These are phyloP conservation scores for Muntiacus muntjak DNA, from an alignment of 2,113 vertebrate species.

Conservation along the genomic window DNA sequence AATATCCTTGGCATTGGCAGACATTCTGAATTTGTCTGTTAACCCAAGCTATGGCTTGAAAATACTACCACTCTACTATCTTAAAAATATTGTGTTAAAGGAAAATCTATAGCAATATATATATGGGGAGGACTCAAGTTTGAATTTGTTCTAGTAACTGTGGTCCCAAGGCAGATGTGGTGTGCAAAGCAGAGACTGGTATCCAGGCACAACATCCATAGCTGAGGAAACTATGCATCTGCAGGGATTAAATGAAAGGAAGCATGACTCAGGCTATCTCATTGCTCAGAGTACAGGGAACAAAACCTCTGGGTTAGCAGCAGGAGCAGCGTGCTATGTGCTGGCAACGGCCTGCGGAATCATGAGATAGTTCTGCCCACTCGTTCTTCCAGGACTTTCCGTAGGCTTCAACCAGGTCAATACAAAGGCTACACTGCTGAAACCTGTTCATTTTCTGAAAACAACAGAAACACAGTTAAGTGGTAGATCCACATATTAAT, in stretches of 20 bases:
- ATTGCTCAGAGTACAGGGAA: neutral
- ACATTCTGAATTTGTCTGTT: constrained; percentile 57
- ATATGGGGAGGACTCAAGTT: constrained; percentile 58
- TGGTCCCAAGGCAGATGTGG: constrained; percentile 60
- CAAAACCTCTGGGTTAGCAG: constrained; percentile 32
- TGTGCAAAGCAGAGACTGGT: neutral
- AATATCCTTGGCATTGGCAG: constrained; percentile 70
- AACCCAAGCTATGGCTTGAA: constrained; percentile 53
- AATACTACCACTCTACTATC: constrained; percentile 45
- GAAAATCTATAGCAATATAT: constrained; percentile 56
- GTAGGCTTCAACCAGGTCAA: neutral
- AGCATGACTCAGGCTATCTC: constrained; percentile 26
- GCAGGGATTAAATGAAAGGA: constrained; percentile 8
- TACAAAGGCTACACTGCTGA: constrained; percentile 87
- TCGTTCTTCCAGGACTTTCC: neutral
- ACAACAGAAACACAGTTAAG: constrained; percentile 21
- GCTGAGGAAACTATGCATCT: neutral
- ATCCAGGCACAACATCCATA: neutral
- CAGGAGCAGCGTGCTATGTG: constrained; percentile 66
- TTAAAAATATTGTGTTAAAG: constrained; percentile 69
- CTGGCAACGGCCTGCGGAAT: constrained; percentile 59
- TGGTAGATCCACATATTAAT: neutral
- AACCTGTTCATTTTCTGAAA: constrained; percentile 94
- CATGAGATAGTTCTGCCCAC: constrained; percentile 22
- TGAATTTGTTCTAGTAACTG: constrained; percentile 23